phyloP scores from a whole-genome alignment of 2,888 invertebrate species.

The Ennomos erosarius region DNA sequence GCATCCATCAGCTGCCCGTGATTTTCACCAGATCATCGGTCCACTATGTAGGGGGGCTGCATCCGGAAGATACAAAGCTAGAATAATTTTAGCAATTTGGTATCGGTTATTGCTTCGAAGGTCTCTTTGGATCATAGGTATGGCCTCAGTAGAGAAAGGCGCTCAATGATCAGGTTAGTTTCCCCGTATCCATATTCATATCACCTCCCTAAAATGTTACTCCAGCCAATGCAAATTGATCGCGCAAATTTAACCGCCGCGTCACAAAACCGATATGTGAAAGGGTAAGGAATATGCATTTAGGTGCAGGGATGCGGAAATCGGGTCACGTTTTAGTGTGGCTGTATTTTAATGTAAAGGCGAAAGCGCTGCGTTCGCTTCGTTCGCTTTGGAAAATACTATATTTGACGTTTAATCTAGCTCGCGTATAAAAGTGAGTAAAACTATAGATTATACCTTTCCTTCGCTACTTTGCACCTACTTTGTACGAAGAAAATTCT shows the following conservation, averaged over 20 bases:
- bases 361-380: conserved; percentile 21
- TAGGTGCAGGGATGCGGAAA: conserved; percentile 39
- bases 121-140: too few species aligned
- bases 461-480: conserved; percentile 2
- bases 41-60: too few species aligned
- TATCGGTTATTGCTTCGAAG: too few species aligned
- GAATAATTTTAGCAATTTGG: too few species aligned
- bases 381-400: conserved; percentile 31
- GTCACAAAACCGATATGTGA: conserved; percentile 23
- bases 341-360: conserved; percentile 39
- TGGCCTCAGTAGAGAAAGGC: too few species aligned
- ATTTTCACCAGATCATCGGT: too few species aligned
- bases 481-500: conserved; percentile 6
- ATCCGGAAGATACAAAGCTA: too few species aligned
- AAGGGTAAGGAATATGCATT: conserved; percentile 44
- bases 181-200: background rate
- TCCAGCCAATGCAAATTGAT: conserved; percentile 15
- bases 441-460: conserved; percentile 21
- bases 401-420: conserved; percentile 43
- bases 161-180: too few species aligned
- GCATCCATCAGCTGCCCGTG: too few species aligned
- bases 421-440: conserved; percentile 28
- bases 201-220: conserved; percentile 15
- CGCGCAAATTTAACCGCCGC: conserved; percentile 18
- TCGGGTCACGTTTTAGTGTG: conserved; percentile 38